Conservation (phyloP, 2,797 vertebrate genomes). For the Melanotaenia boesemani region DNA sequence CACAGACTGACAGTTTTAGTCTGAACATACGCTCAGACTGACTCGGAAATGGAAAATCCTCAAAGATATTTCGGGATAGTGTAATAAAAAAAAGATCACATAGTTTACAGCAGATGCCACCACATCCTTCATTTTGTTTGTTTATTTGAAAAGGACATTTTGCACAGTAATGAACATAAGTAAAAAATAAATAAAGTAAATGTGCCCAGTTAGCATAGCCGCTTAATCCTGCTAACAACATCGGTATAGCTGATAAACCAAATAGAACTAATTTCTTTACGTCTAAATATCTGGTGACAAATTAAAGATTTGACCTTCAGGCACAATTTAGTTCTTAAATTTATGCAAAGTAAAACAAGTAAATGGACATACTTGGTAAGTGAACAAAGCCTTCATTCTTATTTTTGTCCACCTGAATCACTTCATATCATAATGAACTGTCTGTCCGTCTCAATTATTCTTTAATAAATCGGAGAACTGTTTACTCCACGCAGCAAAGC, state of each 20-base stretch:
- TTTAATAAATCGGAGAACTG: constrained; percentile 28
- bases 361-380: not conserved
- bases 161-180: too few species aligned
- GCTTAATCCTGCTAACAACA: not conserved
- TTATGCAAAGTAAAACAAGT: not conserved
- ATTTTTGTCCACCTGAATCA: not conserved
- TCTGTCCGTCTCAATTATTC: constrained; percentile 39
- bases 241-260: not conserved
- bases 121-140: not conserved
- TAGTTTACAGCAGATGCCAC: not conserved
- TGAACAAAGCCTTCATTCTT: constrained; percentile 1
- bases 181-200: too few species aligned
- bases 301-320: not conserved
- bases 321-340: not conserved
- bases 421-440: constrained; percentile 33
- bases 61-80: too few species aligned
- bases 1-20: not conserved
- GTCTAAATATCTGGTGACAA: not conserved
- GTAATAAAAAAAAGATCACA: too few species aligned
- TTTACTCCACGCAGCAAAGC: constrained; percentile 52
- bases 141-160: not conserved
- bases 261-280: not conserved
- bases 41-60: not conserved
- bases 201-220: too few species aligned
- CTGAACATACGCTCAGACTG: not conserved